phyloP scores from a whole-genome alignment of 2,888 invertebrate genomes.

The Empis stercorea region DNA sequence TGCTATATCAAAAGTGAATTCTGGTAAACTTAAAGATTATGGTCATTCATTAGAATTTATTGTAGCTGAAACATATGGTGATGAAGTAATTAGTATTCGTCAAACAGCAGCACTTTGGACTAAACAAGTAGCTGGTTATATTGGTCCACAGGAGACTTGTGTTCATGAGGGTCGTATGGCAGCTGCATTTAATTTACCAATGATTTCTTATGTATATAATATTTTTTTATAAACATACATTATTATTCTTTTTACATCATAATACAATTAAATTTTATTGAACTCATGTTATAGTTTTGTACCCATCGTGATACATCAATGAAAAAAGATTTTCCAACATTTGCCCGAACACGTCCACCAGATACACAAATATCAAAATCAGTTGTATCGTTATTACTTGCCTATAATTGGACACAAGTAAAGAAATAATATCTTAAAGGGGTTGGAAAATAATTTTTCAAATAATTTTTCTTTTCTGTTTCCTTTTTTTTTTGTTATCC shows the following conservation, averaged over 20 bases:
- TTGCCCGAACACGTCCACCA: conserved; percentile 82
- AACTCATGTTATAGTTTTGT: conserved; percentile 60
- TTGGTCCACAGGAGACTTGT: conserved; percentile 73
- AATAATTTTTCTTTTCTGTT: neutral
- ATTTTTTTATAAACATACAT: neutral
- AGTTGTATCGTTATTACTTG: conserved; percentile 69
- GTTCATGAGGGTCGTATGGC: conserved; percentile 89
- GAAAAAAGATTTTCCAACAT: conserved; percentile 77
- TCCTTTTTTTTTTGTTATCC: conserved; percentile 11
- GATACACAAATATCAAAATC: conserved; percentile 90
- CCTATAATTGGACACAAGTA: conserved; percentile 85
- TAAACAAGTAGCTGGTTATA: conserved; percentile 71
- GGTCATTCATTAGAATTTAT: conserved; percentile 67
- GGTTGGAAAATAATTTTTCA: neutral
- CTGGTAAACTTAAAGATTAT: conserved; percentile 40
- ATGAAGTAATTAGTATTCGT: conserved; percentile 73
- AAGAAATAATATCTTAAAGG: neutral
- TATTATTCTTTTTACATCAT: neutral
- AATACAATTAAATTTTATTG: neutral
- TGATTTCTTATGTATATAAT: conserved; percentile 89
- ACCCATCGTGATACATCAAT: conserved; percentile 80
- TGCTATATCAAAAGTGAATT: conserved; percentile 72
- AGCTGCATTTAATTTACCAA: conserved; percentile 83
- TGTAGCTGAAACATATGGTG: conserved; percentile 83
- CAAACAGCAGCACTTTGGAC: conserved; percentile 77